These are phyloP conservation scores for Chloroceryle inda DNA, from an alignment of 2,797 vertebrate genomes.

Conservation along the genomic window DNA sequence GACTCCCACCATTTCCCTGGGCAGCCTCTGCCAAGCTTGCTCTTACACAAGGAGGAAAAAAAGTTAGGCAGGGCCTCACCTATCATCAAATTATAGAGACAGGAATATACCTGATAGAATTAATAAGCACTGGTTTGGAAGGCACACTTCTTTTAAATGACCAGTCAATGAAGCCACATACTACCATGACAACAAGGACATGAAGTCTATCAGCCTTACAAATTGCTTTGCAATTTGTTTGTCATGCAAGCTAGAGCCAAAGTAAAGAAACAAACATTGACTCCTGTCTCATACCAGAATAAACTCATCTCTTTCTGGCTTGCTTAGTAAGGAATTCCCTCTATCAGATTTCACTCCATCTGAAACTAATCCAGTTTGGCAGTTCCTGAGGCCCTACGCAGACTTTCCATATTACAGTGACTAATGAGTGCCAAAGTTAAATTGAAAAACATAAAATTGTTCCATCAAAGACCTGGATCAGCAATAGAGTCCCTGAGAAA, in stretches of 20 bases:
- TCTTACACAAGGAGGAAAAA: not conserved
- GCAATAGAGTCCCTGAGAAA: not conserved
- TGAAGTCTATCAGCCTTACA: not conserved
- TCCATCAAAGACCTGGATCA: not conserved
- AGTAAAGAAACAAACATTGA: not conserved
- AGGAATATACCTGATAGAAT: not conserved
- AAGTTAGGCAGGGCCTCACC: not conserved
- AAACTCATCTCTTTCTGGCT: not conserved
- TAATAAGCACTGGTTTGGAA: not conserved
- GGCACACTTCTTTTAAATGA: not conserved
- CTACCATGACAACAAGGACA: not conserved
- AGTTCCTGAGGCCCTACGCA: not conserved
- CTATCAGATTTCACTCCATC: not conserved
- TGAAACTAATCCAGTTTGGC: not conserved
- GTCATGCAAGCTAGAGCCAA: not conserved
- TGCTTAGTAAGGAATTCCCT: not conserved
- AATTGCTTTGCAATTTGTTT: not conserved
- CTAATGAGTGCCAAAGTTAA: not conserved
- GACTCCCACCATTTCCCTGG: fast-evolving
- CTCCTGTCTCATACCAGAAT: not conserved
- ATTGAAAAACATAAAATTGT: not conserved
- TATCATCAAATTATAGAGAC: not conserved
- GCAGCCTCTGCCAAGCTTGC: not conserved
- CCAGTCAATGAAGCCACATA: not conserved
- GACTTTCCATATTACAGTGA: not conserved